Conservation (phyloP, 2,797 vertebrate species). For the Lacerta bilineata region DNA sequence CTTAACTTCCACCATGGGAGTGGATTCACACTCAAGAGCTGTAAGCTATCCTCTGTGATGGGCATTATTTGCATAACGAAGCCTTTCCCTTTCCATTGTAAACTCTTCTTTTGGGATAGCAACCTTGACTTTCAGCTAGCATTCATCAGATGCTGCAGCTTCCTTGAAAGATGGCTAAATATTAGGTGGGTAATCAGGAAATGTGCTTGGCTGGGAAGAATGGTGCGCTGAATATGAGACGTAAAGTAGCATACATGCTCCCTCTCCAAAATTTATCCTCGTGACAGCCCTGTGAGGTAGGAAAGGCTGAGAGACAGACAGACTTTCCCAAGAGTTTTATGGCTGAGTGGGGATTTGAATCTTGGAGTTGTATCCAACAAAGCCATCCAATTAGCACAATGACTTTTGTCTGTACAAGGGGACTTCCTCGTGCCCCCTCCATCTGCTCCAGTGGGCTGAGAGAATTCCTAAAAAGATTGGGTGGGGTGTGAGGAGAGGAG, state of each 20-base stretch:
- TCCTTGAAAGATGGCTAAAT: neutral
- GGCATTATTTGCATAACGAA: slow-evolving; percentile 9
- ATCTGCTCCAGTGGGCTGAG: no score
- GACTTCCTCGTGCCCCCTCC: no score
- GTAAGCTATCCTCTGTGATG: neutral
- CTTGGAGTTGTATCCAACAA: no score
- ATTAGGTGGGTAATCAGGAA: neutral
- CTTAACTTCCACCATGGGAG: neutral
- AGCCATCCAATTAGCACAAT: no score
- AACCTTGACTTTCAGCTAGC: neutral
- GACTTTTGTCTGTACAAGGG: no score
- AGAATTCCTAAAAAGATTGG: no score
- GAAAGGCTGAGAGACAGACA: no score
- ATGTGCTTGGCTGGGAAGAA: neutral
- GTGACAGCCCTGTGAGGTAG: neutral
- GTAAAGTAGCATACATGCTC: slow-evolving; percentile 5
- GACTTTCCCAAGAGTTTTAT: no score
- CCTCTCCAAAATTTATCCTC: neutral
- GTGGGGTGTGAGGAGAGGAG: no score
- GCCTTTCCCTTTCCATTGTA: neutral
- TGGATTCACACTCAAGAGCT: neutral
- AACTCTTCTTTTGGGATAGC: neutral
- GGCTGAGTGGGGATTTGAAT: no score
- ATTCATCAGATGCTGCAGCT: neutral
- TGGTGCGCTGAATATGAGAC: neutral